These are phyloP conservation scores for Phainopepla nitens DNA, from an alignment of 2,113 vertebrate species.

Conservation along the genomic window DNA sequence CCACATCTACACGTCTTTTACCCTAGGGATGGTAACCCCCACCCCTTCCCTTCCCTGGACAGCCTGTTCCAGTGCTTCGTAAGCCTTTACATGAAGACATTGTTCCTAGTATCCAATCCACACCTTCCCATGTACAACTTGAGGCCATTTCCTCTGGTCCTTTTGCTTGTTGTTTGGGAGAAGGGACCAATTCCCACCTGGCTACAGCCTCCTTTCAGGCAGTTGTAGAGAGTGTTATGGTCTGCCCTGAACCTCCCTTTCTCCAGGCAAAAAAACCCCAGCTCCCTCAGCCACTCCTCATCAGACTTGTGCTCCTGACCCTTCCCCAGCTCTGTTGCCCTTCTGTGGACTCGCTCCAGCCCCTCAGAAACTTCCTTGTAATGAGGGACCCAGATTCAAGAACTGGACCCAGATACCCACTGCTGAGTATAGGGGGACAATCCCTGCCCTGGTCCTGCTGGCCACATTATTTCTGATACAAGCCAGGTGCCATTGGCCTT, in stretches of 20 bases:
- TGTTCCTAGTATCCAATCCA: not conserved
- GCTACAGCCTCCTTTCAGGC: not conserved
- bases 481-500: not conserved
- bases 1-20: not conserved
- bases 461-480: not conserved
- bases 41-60: not conserved
- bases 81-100: not conserved
- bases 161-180: not conserved
- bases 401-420: not conserved
- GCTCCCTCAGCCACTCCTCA: not conserved
- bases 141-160: not conserved
- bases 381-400: not conserved
- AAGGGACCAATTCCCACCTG: rapidly evolving
- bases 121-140: too few species aligned
- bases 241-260: not conserved
- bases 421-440: too few species aligned
- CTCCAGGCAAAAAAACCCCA: not conserved
- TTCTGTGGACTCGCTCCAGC: not conserved
- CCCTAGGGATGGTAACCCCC: too few species aligned
- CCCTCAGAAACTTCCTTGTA: not conserved
- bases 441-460: not conserved
- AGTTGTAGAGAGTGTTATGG: not conserved
- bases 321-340: not conserved
- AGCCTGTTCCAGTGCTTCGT: not conserved
- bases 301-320: not conserved